Base-by-base conservation (phyloP, 2,888 invertebrate species). In the Acleris holmiana region DNA sequence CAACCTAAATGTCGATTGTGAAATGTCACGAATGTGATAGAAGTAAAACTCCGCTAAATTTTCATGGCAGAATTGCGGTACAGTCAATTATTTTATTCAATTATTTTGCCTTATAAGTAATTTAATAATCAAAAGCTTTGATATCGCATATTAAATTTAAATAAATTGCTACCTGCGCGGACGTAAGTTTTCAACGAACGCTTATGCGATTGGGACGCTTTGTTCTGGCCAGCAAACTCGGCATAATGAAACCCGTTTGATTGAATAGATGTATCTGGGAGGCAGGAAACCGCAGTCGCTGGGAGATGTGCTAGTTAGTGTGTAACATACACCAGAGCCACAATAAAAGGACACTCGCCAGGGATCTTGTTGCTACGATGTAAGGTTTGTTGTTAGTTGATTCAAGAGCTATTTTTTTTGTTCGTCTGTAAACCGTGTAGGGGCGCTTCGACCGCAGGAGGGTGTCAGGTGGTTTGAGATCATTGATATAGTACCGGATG, bases 401-500 rank as follows among this genome's bases (percentile, higher is more conserved):
- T 13, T 35, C 13, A 2, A 10, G 35, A 35, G 35, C 35, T 35
- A 4, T 35, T 13, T 13, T 35, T 35, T 35, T 13, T 35, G 35
- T 8, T 35, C 35, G 35, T 4, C 35, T 35, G 53, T 61, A 66
- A 53, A 55, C 66, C 59, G 58, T 68, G 23, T 49, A 53, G 50
- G 63, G 66, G 67, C 67, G 64, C 68, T 49, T 48, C 71, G 71
- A 75, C 72, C 71, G 69, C 72, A 73, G 60, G 64, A 68, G 74
- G 80, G 86, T 88, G 79, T 86, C 85, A 74, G 79, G 78, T 88
- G 76, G 75, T 84, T 76, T 76, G 82, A 77, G 83, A 84, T 79
- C 78, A 76, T 75, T 79, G 77, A 76, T 75, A 69, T 75, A 72
- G 70, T 75, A 71, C 83, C 86, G 88, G 86, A 87, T 84, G 85